Conservation (phyloP, 1,140 invertebrate species). For the Drosophila nikananu region DNA sequence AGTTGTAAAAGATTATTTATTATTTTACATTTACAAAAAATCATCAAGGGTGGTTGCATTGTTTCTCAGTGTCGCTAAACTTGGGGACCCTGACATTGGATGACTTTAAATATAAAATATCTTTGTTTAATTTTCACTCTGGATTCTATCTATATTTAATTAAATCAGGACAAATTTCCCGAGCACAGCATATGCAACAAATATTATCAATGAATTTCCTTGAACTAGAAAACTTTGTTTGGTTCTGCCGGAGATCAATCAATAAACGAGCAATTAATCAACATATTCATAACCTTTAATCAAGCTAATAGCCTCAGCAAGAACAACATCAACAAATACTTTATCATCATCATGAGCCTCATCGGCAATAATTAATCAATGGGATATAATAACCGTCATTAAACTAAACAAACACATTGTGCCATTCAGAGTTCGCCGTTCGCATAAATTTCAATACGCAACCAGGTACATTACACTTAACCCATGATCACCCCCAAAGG, state of each 20-base stretch:
- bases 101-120: too few relatives aligned
- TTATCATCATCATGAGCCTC: conserved; percentile 19
- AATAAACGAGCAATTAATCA: conserved; percentile 18
- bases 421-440: conserved; percentile 35
- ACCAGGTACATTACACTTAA: conserved; percentile 31
- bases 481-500: conserved; percentile 16
- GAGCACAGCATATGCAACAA: neutral
- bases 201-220: neutral
- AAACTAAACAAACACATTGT: conserved; percentile 76
- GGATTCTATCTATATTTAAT: neutral
- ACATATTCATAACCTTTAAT: conserved; percentile 54
- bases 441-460: conserved; percentile 75
- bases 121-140: neutral
- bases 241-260: neutral
- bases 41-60: too few relatives aligned
- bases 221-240: neutral
- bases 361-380: conserved; percentile 65
- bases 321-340: conserved; percentile 34
- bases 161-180: neutral
- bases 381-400: conserved; percentile 78
- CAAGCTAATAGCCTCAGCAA: conserved; percentile 60
- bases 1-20: too few relatives aligned
- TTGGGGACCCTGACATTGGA: too few relatives aligned
- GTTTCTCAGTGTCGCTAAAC: neutral
- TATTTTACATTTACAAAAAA: too few relatives aligned